Evolutionary conservation across 2,888 invertebrate species (phyloP).

Genomic region (Bugulina stolonifera): DNA sequence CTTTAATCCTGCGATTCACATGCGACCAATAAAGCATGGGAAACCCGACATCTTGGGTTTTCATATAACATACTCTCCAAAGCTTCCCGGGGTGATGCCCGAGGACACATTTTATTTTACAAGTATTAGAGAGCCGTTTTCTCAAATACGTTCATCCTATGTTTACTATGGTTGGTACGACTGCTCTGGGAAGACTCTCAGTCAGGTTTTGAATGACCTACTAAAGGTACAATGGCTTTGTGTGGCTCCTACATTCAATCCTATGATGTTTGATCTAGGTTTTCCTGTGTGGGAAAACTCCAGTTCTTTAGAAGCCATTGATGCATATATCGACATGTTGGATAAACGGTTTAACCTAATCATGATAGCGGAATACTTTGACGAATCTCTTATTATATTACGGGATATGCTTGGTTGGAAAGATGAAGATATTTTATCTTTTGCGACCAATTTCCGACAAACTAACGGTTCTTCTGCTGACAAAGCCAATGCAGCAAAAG

Average conservation of each 20-base stretch:
- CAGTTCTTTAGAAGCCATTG: not conserved
- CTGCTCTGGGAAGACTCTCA: not conserved
- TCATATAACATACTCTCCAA: not conserved
- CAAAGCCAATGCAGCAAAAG: not conserved
- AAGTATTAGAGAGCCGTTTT: not conserved
- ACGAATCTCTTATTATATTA: slow-evolving; percentile 4
- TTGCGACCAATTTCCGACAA: not conserved
- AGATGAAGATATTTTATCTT: not conserved
- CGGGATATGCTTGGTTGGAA: slow-evolving; percentile 19
- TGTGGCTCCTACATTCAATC: not conserved
- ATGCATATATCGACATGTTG: slow-evolving; percentile 12
- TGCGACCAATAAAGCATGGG: not conserved
- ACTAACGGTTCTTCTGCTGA: not conserved
- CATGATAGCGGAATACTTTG: slow-evolving; percentile 13
- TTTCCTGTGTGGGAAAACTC: not conserved
- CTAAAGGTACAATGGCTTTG: not conserved
- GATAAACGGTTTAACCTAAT: slow-evolving; percentile 15
- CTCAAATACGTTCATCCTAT: not conserved
- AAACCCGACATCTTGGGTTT: not conserved
- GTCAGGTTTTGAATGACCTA: not conserved
- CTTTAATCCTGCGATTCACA: not conserved
- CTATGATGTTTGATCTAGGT: slow-evolving; percentile 6
- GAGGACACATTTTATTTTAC: slow-evolving; percentile 15
- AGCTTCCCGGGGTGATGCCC: not conserved
- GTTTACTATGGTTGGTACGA: not conserved